Evolutionary conservation across 2,113 vertebrate species (phyloP), one percentile per base, ranked within the genome.

Genomic region (Dissostichus mawsoni): DNA sequence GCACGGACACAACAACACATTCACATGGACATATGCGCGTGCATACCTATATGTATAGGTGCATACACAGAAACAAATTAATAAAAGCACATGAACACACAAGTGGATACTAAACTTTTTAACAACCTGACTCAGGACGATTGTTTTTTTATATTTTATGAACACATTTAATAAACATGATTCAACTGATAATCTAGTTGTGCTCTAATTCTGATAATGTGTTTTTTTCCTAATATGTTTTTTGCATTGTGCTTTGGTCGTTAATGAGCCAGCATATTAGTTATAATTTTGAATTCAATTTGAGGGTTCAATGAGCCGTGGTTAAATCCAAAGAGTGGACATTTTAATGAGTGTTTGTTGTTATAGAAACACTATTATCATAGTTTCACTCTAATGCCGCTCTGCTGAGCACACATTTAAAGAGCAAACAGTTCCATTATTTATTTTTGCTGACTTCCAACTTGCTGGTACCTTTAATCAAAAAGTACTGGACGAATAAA

Each of bases 221-320:
- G 69, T 75, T 70, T 86, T 87, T 86, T 82, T 66, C 63, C 13
- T 51, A 59, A 62, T 45, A 10, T n/a, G 25, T 36, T 55, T 56
- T 23, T 50, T 48, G 51, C 44, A 66, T 65, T 80, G 72, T 74
- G 56, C 50, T 13, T 9, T 16, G 13, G 63, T 64, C 63, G 70
- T 87, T 77, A 90, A 85, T 83, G 72, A 85, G 56, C 59, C 73
- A 36, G 59, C 57, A 45, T 44, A 58, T 77, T 81, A 74, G 48
- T 79, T 82, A 72, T 76, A 56, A 51, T 74, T 65, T 76, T 48
- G 69, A 75, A 81, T 90, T 86, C 23, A 74, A 80, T 88, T 83
- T 83, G 77, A 70, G 64, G 33, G 77, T 45, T 67, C 55, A 84
- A 87, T 86, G 88, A 89, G 84, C 45, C 57, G 6, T 62, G 62